Conservation (phyloP, 2,888 invertebrate species). For the Taphrorychus bicolor region DNA sequence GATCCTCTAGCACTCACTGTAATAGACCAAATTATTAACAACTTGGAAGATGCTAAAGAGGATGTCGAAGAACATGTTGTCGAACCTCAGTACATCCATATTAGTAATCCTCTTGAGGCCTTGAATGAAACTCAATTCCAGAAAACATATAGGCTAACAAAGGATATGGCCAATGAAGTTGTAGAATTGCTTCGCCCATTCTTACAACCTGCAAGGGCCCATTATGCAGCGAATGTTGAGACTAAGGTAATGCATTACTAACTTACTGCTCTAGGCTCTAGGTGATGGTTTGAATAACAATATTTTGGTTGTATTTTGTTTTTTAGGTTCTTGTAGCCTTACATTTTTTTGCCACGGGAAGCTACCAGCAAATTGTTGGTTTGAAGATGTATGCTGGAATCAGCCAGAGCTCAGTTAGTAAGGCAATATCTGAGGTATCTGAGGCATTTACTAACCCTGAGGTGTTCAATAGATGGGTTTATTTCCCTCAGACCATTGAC, state of each 20-base stretch:
- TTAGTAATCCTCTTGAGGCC: too few species aligned
- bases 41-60: background rate
- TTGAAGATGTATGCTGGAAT: background rate
- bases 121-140: too few species aligned
- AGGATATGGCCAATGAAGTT: background rate
- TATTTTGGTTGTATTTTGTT: too few species aligned
- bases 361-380: background rate
- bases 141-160: background rate
- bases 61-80: background rate
- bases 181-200: background rate
- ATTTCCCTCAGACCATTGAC: too few species aligned
- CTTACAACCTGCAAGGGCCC: background rate
- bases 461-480: too few species aligned
- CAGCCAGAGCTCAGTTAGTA: background rate
- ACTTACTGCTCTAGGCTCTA: background rate
- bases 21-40: background rate
- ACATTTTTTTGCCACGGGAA: background rate
- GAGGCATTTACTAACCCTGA: too few species aligned
- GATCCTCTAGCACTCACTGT: background rate
- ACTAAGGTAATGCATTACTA: too few species aligned
- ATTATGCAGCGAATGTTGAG: background rate
- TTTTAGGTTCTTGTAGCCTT: background rate
- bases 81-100: too few species aligned
- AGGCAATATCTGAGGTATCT: too few species aligned
- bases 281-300: too few species aligned